Evolutionary conservation across 2,113 vertebrate species (phyloP).

Genomic region (Pandion haliaetus): DNA sequence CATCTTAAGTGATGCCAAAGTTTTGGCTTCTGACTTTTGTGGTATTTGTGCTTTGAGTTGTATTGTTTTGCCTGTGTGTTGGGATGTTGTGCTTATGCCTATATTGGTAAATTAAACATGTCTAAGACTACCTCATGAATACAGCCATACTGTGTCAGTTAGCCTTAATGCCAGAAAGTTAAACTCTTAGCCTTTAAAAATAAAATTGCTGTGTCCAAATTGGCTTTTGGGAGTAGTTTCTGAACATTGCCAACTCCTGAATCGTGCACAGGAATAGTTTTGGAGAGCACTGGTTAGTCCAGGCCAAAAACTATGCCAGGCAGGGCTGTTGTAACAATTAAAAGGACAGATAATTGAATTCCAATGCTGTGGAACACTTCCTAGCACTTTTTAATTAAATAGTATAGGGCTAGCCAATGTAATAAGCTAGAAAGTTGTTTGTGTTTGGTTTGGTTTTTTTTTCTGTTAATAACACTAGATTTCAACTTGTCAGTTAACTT

Average conservation of each 20-base stretch:
- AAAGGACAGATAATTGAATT: slow-evolving; percentile 18
- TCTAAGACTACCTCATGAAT: neutral
- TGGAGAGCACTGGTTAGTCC: neutral
- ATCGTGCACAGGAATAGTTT: neutral
- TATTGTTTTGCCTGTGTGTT: neutral
- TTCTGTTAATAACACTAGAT: neutral
- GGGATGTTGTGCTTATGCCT: neutral
- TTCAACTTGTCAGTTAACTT: neutral
- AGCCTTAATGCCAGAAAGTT: neutral
- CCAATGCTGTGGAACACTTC: neutral
- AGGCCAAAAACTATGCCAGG: neutral
- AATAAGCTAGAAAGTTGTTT: neutral
- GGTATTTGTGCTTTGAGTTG: neutral
- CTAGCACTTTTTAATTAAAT: neutral
- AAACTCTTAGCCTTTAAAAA: neutral
- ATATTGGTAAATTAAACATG: neutral
- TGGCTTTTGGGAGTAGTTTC: neutral
- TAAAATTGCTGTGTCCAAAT: neutral
- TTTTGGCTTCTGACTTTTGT: neutral
- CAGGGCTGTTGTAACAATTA: neutral
- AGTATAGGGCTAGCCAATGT: neutral
- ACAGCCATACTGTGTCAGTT: neutral
- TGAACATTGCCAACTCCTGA: neutral
- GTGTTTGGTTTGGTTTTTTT: neutral
- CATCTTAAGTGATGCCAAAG: neutral